Evolutionary conservation across 2,797 vertebrate genomes (phyloP), one percentile per base, ranked within the genome.

Genomic region (Diglossa cyanea): DNA sequence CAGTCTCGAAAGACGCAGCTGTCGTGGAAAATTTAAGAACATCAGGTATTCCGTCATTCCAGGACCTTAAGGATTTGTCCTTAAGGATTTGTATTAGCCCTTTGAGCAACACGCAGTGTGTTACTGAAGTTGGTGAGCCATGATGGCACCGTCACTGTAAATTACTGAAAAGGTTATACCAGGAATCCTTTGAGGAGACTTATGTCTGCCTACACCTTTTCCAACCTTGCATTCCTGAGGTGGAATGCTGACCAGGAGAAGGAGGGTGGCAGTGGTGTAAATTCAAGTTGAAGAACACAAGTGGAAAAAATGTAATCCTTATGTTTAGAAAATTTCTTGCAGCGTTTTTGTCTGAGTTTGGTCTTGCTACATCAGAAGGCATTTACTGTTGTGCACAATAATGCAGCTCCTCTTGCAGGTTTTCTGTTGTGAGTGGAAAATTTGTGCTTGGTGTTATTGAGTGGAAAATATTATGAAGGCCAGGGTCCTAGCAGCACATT

Each of bases 271-370:
- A 25, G 7, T 13, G 47, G 13, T 67, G 20, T 78, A 60, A 77
- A 71, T 63, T 86, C 14, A 71, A 87, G 39, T 45, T 80, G 58
- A 88, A 53, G 25, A 54, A n/a, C 18, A 11, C 5, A 2, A 76
- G 25, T 54, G 67, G 80, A 88, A 93, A 94, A 80, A 94, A 89
- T 87, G 58, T 39, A 60, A 67, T 67, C 31, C 68, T 93, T 72
- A 24, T 57, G 50, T 62, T 89, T 82, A 44, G 44, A 50, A 5
- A 3, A 24, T 18, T 55, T 60, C 82, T 72, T 55, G 28, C 10
- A 13, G 7, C 53, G 48, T 24, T 72, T 78, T 88, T 76, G 13
- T 60, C 42, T 1, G 2, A n/a, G 44, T 67, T 93, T 74, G n/a
- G 31, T 84, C 45, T 82, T 13, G 2, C 65, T 63, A 11, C 48